Evolutionary conservation across 2,888 invertebrate species (phyloP).

Genomic region (Hoplodrina ambigua): DNA sequence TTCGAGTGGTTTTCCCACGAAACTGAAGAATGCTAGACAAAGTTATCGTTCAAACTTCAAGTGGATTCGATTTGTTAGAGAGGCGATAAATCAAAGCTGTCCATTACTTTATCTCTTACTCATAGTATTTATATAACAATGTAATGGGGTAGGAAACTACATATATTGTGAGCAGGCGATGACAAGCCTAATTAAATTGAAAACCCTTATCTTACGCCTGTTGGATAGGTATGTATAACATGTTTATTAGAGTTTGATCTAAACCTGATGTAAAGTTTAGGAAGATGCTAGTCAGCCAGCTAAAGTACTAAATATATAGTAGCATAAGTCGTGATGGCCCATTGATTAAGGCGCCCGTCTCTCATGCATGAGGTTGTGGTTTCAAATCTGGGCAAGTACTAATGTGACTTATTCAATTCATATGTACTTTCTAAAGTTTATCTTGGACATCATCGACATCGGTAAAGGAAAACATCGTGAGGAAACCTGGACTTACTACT

Average conservation of each 20-base stretch:
- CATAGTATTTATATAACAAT: not conserved
- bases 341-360: too few species aligned
- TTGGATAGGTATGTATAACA: not conserved
- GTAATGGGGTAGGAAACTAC: too few species aligned
- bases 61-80: conserved; percentile 28
- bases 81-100: conserved; percentile 15
- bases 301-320: not conserved
- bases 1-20: conserved; percentile 53
- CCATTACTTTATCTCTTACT: conserved; percentile 14
- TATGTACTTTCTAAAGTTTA: too few species aligned
- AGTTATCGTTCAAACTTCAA: conserved; percentile 48
- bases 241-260: too few species aligned
- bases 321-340: too few species aligned
- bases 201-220: not conserved
- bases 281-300: not conserved
- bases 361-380: too few species aligned
- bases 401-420: too few species aligned
- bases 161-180: too few species aligned
- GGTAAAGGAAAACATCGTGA: too few species aligned
- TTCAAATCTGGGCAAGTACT: too few species aligned
- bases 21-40: conserved; percentile 16
- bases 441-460: too few species aligned
- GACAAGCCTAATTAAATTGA: not conserved
- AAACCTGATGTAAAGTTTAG: not conserved
- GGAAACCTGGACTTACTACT: too few species aligned